Base-by-base conservation (phyloP, 2,113 vertebrate species). In the Colossoma macropomum region DNA sequence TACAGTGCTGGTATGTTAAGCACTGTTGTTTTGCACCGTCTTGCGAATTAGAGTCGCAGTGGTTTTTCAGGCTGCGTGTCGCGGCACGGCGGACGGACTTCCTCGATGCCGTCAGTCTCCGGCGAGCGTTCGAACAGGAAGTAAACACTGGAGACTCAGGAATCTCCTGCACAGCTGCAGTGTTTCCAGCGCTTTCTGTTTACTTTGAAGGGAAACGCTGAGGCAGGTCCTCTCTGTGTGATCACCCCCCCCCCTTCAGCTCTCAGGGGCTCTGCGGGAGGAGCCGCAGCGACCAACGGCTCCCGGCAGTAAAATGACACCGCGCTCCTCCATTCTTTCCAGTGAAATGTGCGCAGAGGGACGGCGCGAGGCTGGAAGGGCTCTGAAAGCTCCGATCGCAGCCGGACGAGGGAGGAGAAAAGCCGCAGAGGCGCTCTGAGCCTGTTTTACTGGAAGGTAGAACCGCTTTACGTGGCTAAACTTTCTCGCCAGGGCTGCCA, bases 301-400 rank as follows among this genome's bases (percentile, higher is more conserved):
- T 84, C 50, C 60, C 60, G 90, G 89, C 91, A 83, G 92, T 92
- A 93, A 93, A 94, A 92, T 91, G 91, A 92, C 90, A 92, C 89
- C 92, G 79, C 92, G 80, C 90, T 91, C 88, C 92, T 92, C 90
- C 91, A 88, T 91, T 93, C 27, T 75, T 93, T 92, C 90, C 92
- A 82, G 85, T 87, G 91, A 93, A 93, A 90, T 92, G 90, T 87
- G 86, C 90, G 65, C 90, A 90, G 91, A 91, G 91, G 90, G 90
- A 89, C 85, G 92, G 87, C 89, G 93, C 90, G 85, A 90, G 94
- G 91, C 90, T 93, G 85, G 90, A 93, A 92, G 59, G 81, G n/a
- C 63, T 77, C 48, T 16, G 27, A 77, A 74, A 38, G 2, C 48
- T 81, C 68, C 70, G 30, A 28, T 77, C 17, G 34, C 66, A 76